A percentile compares a stretch with the other conserved stretches of the same genome.
Evolutionary conservation across 2,113 vertebrate genomes (phyloP).

Genomic region (Takifugu bimaculatus): DNA sequence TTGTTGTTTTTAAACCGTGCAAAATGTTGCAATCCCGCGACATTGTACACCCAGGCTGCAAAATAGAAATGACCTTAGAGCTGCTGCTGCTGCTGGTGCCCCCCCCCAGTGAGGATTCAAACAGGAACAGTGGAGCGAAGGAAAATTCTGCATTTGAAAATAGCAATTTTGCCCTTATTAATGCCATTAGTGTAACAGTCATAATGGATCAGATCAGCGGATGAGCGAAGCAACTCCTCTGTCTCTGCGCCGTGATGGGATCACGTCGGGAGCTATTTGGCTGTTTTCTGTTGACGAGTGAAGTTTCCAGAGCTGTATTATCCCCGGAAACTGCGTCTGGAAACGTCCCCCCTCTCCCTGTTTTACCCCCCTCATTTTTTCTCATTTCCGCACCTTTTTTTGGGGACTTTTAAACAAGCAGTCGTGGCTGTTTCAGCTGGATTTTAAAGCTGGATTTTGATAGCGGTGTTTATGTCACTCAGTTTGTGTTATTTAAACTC

Average conservation of each 20-base stretch:
- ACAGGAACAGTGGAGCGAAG: constrained; percentile 54
- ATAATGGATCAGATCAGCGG: constrained; percentile 78
- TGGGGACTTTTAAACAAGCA: not conserved
- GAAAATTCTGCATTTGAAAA: constrained; percentile 73
- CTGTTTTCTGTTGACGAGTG: constrained; percentile 71
- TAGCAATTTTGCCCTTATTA: constrained; percentile 82
- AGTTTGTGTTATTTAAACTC: constrained; percentile 59
- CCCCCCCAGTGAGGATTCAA: constrained; percentile 35
- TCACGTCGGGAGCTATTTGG: constrained; percentile 73
- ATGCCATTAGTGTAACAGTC: constrained; percentile 83
- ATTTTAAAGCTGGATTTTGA: constrained; percentile 61
- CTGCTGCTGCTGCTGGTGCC: constrained; percentile 25
- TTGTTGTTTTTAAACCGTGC: constrained; percentile 66
- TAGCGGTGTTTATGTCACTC: constrained; percentile 46
- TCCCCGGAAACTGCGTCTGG: constrained; percentile 40
- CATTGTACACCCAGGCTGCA: constrained; percentile 52
- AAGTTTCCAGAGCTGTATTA: constrained; percentile 58
- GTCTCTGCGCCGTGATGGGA: constrained; percentile 70
- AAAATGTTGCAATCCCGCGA: constrained; percentile 68
- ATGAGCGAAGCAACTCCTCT: constrained; percentile 74
- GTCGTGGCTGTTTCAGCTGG: constrained; percentile 41
- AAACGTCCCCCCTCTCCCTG: constrained; percentile 13
- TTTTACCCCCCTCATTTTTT: constrained; percentile 2
- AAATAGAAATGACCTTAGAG: constrained; percentile 58
- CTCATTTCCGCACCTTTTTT: not conserved